These are phyloP conservation scores for Cranoglanis bouderius DNA, from an alignment of 2,113 vertebrate species.

Conservation along the genomic window DNA sequence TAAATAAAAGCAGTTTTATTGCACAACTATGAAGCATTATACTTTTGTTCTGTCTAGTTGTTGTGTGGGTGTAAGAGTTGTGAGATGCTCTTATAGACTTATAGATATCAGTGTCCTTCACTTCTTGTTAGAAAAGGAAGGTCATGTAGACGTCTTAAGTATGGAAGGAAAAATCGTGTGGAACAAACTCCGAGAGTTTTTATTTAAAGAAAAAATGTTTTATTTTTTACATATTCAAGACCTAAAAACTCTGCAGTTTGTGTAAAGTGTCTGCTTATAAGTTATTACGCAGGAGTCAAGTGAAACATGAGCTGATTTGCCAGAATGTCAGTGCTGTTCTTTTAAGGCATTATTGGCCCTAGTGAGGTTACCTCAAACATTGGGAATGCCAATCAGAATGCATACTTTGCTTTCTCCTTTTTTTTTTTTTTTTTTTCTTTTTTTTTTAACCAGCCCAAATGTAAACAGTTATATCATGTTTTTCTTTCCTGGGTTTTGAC, in stretches of 20 bases:
- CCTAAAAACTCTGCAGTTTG: background rate
- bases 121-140: too few relatives aligned
- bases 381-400: slow-evolving; percentile 52
- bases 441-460: slow-evolving; percentile 15
- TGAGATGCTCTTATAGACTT: background rate
- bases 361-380: slow-evolving; percentile 42
- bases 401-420: slow-evolving; percentile 23
- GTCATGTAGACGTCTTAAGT: background rate
- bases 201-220: background rate
- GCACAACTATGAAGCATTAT: background rate
- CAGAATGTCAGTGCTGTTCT: slow-evolving; percentile 30
- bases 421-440: background rate
- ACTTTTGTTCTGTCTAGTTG: background rate
- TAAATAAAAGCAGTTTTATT: background rate
- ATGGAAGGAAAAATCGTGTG: background rate
- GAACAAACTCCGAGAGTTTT: background rate
- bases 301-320: slow-evolving; percentile 38
- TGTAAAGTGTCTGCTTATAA: background rate
- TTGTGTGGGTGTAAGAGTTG: background rate
- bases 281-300: background rate
- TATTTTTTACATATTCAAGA: background rate
- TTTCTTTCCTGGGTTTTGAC: slow-evolving; percentile 4
- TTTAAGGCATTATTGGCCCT: slow-evolving; percentile 42
- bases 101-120: background rate
- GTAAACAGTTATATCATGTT: slow-evolving; percentile 19